Conservation (phyloP, 2,113 vertebrate species). For the Etia nguti region DNA sequence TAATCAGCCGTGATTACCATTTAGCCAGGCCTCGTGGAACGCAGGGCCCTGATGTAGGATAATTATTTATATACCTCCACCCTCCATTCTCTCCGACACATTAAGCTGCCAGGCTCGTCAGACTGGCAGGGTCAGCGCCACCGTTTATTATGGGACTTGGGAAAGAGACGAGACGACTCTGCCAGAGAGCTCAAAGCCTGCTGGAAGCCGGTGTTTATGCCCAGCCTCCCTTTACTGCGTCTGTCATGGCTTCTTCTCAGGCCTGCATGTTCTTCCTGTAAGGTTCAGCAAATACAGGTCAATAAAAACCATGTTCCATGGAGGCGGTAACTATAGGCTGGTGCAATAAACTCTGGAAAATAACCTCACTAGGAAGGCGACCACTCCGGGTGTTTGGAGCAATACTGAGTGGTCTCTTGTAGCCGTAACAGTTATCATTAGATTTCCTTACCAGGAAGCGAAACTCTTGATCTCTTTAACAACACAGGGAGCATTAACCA, state of each 20-base stretch:
- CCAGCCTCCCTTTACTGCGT: not conserved
- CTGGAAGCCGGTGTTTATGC: conserved; percentile 7
- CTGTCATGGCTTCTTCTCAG: conserved; percentile 36
- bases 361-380: not conserved
- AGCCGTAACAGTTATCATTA: not conserved
- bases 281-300: not conserved
- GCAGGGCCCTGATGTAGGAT: conserved; percentile 24
- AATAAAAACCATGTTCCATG: not conserved
- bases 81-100: conserved; percentile 65
- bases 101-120: conserved; percentile 82
- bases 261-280: not conserved
- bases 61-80: conserved; percentile 49
- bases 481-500: not conserved
- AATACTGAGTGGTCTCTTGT: not conserved
- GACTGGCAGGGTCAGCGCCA: conserved; percentile 80
- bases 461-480: not conserved
- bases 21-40: conserved; percentile 71
- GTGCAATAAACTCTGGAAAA: not conserved
- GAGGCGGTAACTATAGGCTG: not conserved
- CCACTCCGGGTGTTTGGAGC: not conserved
- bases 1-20: conserved; percentile 85
- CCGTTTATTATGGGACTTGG: conserved; percentile 81
- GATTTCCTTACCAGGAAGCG: not conserved
- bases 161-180: conserved; percentile 75
- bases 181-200: not conserved